These are phyloP conservation scores for Cynopterus brachyotis DNA, from an alignment of 2,113 vertebrate species.

Conservation along the genomic window DNA sequence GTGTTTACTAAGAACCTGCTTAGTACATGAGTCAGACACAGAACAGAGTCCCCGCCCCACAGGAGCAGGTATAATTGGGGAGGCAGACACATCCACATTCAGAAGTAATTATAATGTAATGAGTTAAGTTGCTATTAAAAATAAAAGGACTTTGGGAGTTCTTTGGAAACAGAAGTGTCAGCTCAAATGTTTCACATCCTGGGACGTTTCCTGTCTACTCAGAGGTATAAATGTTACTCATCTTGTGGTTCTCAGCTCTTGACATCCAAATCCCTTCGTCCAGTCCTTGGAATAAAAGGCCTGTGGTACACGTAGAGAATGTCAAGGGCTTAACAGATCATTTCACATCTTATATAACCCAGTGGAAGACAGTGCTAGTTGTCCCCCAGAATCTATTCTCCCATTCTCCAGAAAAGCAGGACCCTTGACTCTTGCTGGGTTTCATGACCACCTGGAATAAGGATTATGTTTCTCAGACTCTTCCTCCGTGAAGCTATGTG, in stretches of 20 bases:
- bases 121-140: constrained; percentile 68
- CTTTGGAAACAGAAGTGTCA: constrained; percentile 33
- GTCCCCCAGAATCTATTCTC: background rate
- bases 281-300: background rate
- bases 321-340: background rate
- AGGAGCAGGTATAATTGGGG: constrained; percentile 52
- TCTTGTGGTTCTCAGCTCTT: background rate
- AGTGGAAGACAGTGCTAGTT: background rate
- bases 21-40: constrained; percentile 52
- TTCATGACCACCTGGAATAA: background rate
- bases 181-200: background rate
- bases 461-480: background rate
- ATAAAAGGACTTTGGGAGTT: constrained; percentile 57
- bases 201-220: background rate
- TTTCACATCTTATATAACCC: background rate
- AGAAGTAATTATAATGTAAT: constrained; percentile 67
- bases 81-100: constrained; percentile 54
- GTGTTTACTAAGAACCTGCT: constrained; percentile 61
- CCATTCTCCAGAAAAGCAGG: background rate
- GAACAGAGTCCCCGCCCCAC: constrained; percentile 65
- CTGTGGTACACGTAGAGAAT: background rate
- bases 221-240: background rate
- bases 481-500: background rate
- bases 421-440: background rate
- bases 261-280: background rate